A percentile compares a stretch with the other conserved stretches of the same genome.
Evolutionary conservation across 2,797 vertebrate genomes (phyloP).

Genomic region (Periparus ater): DNA sequence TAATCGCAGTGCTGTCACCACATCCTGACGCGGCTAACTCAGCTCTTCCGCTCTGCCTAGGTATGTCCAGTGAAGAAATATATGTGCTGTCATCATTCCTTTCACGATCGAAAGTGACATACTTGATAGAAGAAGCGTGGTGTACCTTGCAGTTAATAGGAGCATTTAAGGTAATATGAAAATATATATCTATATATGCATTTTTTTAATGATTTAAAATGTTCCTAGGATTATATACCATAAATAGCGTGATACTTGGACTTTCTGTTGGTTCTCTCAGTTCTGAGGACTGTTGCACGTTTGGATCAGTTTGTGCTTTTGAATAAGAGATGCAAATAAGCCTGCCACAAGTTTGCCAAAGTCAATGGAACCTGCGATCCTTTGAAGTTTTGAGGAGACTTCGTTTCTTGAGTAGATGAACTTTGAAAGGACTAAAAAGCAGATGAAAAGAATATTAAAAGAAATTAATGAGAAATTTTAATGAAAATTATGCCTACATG

Average conservation of each 20-base stretch:
- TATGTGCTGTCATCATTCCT: fast-evolving
- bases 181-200: fast-evolving
- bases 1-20: fast-evolving
- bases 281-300: background rate
- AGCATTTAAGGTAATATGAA: background rate
- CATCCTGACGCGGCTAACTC: fast-evolving
- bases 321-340: background rate
- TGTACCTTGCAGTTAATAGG: background rate
- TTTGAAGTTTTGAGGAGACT: background rate
- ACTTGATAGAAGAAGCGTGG: background rate
- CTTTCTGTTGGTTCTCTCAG: background rate
- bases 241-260: background rate
- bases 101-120: background rate
- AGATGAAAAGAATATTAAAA: background rate
- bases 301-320: background rate
- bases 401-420: background rate
- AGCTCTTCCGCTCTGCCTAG: background rate
- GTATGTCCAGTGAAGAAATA: fast-evolving
- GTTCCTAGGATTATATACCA: background rate
- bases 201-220: background rate
- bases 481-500: background rate
- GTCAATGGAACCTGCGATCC: background rate
- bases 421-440: background rate
- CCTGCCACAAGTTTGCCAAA: background rate
- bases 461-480: background rate